Evolutionary conservation across 2,888 invertebrate species (phyloP).

Genomic region (Drepanosiphum platanoidis): DNA sequence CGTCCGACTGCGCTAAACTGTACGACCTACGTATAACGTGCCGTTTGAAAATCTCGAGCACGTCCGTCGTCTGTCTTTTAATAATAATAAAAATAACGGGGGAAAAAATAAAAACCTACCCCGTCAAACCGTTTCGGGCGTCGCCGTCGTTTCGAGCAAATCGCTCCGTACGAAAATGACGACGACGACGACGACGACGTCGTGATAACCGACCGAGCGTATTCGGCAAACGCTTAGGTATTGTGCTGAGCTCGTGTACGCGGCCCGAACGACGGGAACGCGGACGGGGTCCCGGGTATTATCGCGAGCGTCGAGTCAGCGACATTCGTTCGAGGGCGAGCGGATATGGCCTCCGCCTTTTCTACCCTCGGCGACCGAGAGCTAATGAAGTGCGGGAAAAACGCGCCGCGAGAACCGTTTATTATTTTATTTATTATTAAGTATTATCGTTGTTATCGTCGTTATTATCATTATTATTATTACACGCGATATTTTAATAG

Average conservation of each 20-base stretch:
- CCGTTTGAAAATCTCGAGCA: too few relatives aligned
- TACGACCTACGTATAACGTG: too few relatives aligned
- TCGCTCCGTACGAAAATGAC: too few relatives aligned
- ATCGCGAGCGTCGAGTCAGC: conserved; percentile 6
- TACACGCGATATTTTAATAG: background rate
- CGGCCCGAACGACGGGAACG: background rate
- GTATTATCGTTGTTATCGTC: background rate
- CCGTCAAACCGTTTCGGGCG: background rate
- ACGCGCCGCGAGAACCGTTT: background rate
- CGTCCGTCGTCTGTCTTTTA: too few relatives aligned
- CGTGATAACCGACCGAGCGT: background rate
- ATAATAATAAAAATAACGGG: too few relatives aligned
- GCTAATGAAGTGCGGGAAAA: conserved; percentile 10
- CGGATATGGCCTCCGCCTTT: background rate
- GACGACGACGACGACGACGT: too few relatives aligned
- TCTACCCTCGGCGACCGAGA: background rate
- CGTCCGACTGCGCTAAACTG: too few relatives aligned
- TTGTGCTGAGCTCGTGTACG: background rate
- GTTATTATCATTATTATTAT: background rate
- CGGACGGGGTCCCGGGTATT: background rate
- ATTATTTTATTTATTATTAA: background rate
- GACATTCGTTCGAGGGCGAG: background rate
- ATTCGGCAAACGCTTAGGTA: too few relatives aligned
- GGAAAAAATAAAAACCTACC: background rate
- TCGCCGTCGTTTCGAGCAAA: too few relatives aligned